Evolutionary conservation across 2,888 invertebrate genomes (phyloP), one percentile per base, ranked within the genome.

Genomic region (Limulus polyphemus): DNA sequence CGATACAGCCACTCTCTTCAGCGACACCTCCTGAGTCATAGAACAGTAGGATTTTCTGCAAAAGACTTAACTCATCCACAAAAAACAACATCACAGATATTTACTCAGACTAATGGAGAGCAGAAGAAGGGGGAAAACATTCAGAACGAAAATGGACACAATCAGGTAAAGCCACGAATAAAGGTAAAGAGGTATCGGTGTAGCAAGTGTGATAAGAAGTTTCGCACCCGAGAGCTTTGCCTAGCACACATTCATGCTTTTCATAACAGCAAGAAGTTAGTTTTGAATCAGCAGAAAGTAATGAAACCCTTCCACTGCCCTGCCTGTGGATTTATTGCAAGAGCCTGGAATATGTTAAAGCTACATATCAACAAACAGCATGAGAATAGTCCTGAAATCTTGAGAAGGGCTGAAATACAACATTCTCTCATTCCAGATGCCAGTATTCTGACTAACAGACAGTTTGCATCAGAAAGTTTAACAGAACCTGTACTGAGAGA

Each of bases 301-400:
- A 60, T 64, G 13, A 63, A 70, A 60, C 69, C 72, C 49, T 73
- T 72, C 70, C 74, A 75, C 61, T 76, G 76, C 65, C 71, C 72
- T 46, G 72, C 73, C 56, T 75, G 75, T 63, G 73, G 73, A 14
- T 75, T 74, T 64, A 66, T 71, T 17, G 73, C 74, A 3, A 67
- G 70, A 47, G 72, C 73, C 58, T 69, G 72, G 63, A 71, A 72
- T 54, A 69, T 71, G 52, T 71, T 76, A 67, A 73, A 78, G 67
- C 77, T 77, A 65, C 80, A 80, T 73, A 76, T 79, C 64, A 76
- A 75, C 58, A 79, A 78, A 69, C 78, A 79, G 68, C 79, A 79
- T 70, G 32, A 32, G 32, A 32, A 32, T 32, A 32, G 32, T 32
- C 77, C 74, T 60, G 67, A 62, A 11, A 5, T 82, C 81, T 68